phyloP scores from a whole-genome alignment of 2,888 invertebrate genomes.

The Ametastegia equiseti region DNA sequence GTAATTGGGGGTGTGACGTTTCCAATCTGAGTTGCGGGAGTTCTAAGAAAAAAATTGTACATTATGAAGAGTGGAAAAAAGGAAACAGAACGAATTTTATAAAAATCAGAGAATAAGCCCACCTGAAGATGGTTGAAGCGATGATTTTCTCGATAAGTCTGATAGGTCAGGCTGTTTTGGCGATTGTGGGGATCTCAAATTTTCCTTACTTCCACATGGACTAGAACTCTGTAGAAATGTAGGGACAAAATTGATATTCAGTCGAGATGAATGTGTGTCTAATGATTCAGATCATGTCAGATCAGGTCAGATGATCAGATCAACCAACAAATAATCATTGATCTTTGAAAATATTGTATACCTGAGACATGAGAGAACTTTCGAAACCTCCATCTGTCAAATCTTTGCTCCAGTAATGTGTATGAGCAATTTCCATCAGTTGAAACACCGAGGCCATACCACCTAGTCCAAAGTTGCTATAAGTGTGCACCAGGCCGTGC shows the following conservation, averaged over 20 bases:
- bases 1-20: constrained; percentile 80
- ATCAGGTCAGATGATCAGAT: not conserved
- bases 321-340: not conserved
- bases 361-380: constrained; percentile 77
- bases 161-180: constrained; percentile 71
- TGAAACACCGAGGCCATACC: constrained; percentile 99
- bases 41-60: constrained; percentile 71
- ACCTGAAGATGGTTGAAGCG: constrained; percentile 73
- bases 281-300: no score
- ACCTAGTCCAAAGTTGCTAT: constrained; percentile 94
- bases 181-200: constrained; percentile 82
- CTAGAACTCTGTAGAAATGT: constrained; percentile 78
- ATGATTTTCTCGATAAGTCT: constrained; percentile 82
- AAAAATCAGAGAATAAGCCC: constrained; percentile 13
- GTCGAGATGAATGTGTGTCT: not conserved
- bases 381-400: constrained; percentile 79
- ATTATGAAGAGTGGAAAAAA: constrained; percentile 27
- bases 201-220: constrained; percentile 84
- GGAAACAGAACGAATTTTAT: constrained; percentile 2
- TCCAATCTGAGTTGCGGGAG: constrained; percentile 80
- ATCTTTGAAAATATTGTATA: constrained; percentile 54
- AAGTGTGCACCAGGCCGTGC: constrained; percentile 94
- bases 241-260: not conserved
- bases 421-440: constrained; percentile 98
- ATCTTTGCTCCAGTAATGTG: constrained; percentile 97